Percentiles rank a stretch among this genome's conserved stretches.
phyloP scores from a whole-genome alignment of 2,797 vertebrate genomes.

The Neoniphon sammara region DNA sequence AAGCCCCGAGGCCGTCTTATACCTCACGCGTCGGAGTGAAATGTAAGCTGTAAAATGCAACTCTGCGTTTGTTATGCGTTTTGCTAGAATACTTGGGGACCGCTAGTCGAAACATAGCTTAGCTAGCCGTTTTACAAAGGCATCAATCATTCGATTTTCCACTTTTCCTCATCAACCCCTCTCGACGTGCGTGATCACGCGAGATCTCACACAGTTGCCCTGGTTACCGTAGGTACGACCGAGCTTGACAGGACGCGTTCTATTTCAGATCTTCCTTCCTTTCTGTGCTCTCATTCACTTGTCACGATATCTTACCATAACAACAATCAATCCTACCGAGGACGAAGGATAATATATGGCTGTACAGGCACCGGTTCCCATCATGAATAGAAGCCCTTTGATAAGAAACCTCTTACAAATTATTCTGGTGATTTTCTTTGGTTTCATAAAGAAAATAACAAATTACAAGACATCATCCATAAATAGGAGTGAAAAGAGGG shows the following conservation, averaged over 20 bases:
- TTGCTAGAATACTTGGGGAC: slow-evolving; percentile 36
- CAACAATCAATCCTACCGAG: too few relatives aligned
- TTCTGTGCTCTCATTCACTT: too few relatives aligned
- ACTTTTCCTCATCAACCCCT: slow-evolving; percentile 73
- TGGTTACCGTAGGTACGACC: slow-evolving; percentile 67
- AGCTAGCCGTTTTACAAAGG: slow-evolving; percentile 68
- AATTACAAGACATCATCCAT: too few relatives aligned
- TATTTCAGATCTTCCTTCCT: too few relatives aligned
- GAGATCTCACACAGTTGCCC: slow-evolving; percentile 75
- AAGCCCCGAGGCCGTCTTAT: slow-evolving; percentile 45
- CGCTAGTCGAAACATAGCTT: slow-evolving; percentile 63
- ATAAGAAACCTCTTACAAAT: too few relatives aligned
- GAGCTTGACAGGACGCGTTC: background rate
- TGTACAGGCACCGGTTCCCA: too few relatives aligned
- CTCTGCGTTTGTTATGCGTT: slow-evolving; percentile 30
- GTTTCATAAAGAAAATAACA: too few relatives aligned
- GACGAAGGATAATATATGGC: too few relatives aligned
- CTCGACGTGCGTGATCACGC: slow-evolving; percentile 67
- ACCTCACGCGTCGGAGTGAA: slow-evolving; percentile 27
- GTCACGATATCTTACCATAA: too few relatives aligned
- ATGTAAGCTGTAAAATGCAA: slow-evolving; percentile 28
- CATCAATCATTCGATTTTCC: slow-evolving; percentile 77
- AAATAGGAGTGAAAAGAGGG: too few relatives aligned
- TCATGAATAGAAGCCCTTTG: too few relatives aligned
- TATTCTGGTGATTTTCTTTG: too few relatives aligned